Conservation (phyloP, 2,797 vertebrate species). For the Crenichthys baileyi region DNA sequence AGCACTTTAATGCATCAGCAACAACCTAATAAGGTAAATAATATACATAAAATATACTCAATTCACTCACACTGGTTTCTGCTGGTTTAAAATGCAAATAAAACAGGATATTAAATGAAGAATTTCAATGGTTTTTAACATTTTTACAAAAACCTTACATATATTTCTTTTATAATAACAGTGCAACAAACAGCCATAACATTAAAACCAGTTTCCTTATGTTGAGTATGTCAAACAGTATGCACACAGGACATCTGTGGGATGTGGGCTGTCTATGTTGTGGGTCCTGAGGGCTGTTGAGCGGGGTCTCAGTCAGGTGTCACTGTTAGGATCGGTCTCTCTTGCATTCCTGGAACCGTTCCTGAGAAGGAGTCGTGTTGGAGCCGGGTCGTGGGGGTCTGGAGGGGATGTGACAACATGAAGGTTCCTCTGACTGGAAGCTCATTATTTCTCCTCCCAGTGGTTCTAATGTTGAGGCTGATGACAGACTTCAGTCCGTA, state of each 20-base stretch:
- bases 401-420: neutral
- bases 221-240: neutral
- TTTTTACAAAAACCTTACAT: slow-evolving; percentile 11
- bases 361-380: slow-evolving; percentile 4
- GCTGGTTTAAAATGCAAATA: slow-evolving; percentile 5
- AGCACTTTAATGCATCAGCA: slow-evolving; percentile 27
- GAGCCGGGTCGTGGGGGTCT: neutral
- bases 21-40: slow-evolving; percentile 15
- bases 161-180: slow-evolving; percentile 1
- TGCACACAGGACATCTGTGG: neutral
- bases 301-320: neutral
- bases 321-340: neutral
- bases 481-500: neutral
- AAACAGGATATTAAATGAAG: neutral
- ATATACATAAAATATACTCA: slow-evolving; percentile 7
- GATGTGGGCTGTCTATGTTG: neutral
- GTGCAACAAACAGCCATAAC: slow-evolving; percentile 15
- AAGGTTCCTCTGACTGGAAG: neutral
- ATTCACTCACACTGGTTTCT: slow-evolving; percentile 6
- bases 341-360: neutral
- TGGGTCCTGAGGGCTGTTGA: neutral
- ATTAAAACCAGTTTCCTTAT: slow-evolving; percentile 6
- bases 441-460: neutral
- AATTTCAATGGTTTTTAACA: neutral
- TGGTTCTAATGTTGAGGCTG: slow-evolving; percentile 17